Conservation (phyloP, 2,797 vertebrate genomes). For the Sebastes paucispinis region DNA sequence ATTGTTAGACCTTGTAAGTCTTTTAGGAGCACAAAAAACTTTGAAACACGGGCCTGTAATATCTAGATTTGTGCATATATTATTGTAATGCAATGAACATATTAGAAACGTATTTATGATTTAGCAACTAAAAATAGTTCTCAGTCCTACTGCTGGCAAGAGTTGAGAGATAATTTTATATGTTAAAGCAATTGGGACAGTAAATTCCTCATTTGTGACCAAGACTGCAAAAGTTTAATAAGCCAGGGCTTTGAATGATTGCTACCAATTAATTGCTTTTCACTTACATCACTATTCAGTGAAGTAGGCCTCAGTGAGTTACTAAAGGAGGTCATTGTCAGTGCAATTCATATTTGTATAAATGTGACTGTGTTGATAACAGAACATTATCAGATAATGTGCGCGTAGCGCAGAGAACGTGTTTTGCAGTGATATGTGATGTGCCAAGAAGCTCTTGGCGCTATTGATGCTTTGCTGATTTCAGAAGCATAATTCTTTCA, state of each 20-base stretch:
- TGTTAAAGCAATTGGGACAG: slow-evolving; percentile 43
- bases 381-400: slow-evolving; percentile 6
- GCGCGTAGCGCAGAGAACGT: not conserved
- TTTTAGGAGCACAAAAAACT: slow-evolving; percentile 25
- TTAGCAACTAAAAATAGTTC: slow-evolving; percentile 19
- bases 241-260: slow-evolving; percentile 62
- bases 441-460: slow-evolving; percentile 30
- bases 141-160: slow-evolving; percentile 1
- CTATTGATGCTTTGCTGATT: slow-evolving; percentile 44
- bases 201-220: slow-evolving; percentile 61
- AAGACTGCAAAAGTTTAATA: slow-evolving; percentile 59
- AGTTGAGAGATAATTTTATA: slow-evolving; percentile 46
- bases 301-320: slow-evolving; percentile 46
- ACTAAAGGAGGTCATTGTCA: slow-evolving; percentile 46
- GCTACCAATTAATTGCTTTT: slow-evolving; percentile 67
- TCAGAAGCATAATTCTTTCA: slow-evolving; percentile 48
- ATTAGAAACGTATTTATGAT: slow-evolving; percentile 11
- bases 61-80: not conserved
- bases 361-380: slow-evolving; percentile 18
- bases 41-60: not conserved
- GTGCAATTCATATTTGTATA: slow-evolving; percentile 18
- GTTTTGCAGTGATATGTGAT: slow-evolving; percentile 22
- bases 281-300: slow-evolving; percentile 46
- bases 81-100: not conserved
- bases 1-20: slow-evolving; percentile 42